A percentile compares a stretch with the other conserved stretches of the same genome.
Evolutionary conservation across 2,888 invertebrate genomes (phyloP).

Genomic region (Dermolepida albohirtum): DNA sequence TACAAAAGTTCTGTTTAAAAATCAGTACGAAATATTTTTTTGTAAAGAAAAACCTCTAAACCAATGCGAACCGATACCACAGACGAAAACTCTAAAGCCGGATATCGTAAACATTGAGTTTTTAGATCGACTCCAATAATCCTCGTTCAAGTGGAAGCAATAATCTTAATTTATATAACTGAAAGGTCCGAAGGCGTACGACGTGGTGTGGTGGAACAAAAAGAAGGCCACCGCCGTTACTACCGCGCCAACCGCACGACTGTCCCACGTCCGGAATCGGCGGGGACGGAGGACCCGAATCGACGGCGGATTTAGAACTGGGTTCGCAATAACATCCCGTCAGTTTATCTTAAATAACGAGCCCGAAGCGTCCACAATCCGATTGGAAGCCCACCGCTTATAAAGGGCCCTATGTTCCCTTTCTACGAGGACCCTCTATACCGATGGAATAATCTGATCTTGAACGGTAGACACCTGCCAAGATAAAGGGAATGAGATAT

Average conservation of each 20-base stretch:
- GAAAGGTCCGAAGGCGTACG: background rate
- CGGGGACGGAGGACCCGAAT: constrained; percentile 10
- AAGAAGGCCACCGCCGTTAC: constrained; percentile 5
- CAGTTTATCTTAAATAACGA: constrained; percentile 43
- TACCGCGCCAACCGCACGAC: background rate
- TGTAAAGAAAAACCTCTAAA: too few relatives aligned
- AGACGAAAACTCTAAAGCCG: constrained; percentile 8
- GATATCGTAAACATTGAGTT: constrained; percentile 15
- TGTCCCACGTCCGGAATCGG: background rate
- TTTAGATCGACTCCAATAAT: constrained; percentile 16
- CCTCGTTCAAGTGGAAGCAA: constrained; percentile 28
- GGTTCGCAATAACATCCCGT: constrained; percentile 38
- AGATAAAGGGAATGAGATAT: constrained; percentile 22
- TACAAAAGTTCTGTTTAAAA: too few relatives aligned
- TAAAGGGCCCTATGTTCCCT: too few relatives aligned
- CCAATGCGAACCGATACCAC: background rate
- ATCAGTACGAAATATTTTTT: too few relatives aligned
- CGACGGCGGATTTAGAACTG: constrained; percentile 38
- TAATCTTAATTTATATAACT: constrained; percentile 32
- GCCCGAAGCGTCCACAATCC: constrained; percentile 36
- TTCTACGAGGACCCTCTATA: background rate
- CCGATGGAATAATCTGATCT: constrained; percentile 26
- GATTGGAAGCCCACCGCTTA: constrained; percentile 30
- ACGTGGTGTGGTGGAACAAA: background rate
- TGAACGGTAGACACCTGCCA: constrained; percentile 17